Percentiles rank a stretch among this genome's conserved stretches.
phyloP scores from a whole-genome alignment of 2,113 vertebrate species.

The Oostethus manadensis region DNA sequence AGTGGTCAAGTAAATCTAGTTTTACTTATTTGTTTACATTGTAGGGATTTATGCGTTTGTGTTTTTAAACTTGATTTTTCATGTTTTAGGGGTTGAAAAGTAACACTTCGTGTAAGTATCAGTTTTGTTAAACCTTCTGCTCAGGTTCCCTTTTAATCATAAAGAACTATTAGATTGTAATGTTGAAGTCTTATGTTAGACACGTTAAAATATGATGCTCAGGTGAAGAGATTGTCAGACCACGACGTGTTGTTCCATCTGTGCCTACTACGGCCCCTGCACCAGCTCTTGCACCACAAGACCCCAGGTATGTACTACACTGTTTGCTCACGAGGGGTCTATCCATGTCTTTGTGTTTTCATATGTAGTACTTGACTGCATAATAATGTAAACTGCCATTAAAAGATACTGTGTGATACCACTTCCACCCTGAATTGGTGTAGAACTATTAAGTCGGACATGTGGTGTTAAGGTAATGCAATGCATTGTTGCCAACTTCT shows the following conservation, averaged over 20 bases:
- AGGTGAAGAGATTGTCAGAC: slow-evolving; percentile 93
- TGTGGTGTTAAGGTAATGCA: too few relatives aligned
- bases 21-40: not conserved
- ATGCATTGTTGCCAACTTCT: too few relatives aligned
- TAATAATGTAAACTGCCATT: too few relatives aligned
- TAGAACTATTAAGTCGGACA: too few relatives aligned
- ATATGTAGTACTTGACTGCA: not conserved
- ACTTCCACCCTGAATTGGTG: too few relatives aligned
- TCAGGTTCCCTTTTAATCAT: slow-evolving; percentile 1
- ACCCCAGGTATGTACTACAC: slow-evolving; percentile 70
- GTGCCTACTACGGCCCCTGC: slow-evolving; percentile 50
- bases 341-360: not conserved
- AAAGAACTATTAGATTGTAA: slow-evolving; percentile 1
- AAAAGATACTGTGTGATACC: too few relatives aligned
- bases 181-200: not conserved
- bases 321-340: not conserved
- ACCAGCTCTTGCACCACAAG: slow-evolving; percentile 64
- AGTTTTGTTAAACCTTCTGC: not conserved
- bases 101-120: slow-evolving; percentile 90
- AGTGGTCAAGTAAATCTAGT: not conserved
- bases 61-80: slow-evolving; percentile 37
- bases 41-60: not conserved
- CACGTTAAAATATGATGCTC: slow-evolving; percentile 7
- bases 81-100: slow-evolving; percentile 88
- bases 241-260: slow-evolving; percentile 74